Conservation (phyloP, 1,140 invertebrate genomes). For the Tetramorium simillimum region DNA sequence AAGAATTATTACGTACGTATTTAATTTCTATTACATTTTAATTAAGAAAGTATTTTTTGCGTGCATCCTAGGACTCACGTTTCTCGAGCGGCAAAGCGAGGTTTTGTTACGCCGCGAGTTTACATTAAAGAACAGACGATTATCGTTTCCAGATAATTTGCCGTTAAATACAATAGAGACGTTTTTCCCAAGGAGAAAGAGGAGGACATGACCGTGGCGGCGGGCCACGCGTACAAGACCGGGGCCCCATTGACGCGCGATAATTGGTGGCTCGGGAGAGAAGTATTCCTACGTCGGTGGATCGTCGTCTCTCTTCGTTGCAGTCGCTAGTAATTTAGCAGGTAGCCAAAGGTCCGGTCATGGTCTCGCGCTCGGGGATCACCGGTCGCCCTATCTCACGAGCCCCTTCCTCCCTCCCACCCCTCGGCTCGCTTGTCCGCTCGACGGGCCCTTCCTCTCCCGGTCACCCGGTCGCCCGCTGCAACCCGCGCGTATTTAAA, state of each 20-base stretch:
- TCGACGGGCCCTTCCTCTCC: slow-evolving; percentile 22
- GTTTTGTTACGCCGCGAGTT: not conserved
- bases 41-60: not conserved
- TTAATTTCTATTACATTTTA: not conserved
- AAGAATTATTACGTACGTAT: not conserved
- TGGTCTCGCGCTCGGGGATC: slow-evolving; percentile 58
- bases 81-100: not conserved
- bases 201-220: not conserved
- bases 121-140: not conserved
- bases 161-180: slow-evolving; percentile 34
- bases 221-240: slow-evolving; percentile 38
- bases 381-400: slow-evolving; percentile 45
- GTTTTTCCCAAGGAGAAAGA: slow-evolving; percentile 27
- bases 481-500: slow-evolving; percentile 77
- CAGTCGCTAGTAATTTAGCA: slow-evolving; percentile 77
- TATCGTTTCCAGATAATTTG: not conserved
- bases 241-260: slow-evolving; percentile 67
- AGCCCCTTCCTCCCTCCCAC: slow-evolving; percentile 44
- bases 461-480: slow-evolving; percentile 34
- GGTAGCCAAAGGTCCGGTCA: slow-evolving; percentile 68
- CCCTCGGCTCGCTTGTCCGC: slow-evolving; percentile 2
- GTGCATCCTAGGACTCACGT: not conserved
- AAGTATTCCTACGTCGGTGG: slow-evolving; percentile 56
- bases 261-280: slow-evolving; percentile 69
- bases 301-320: slow-evolving; percentile 58